phyloP scores from a whole-genome alignment of 2,888 invertebrate genomes.

The Cataglyphis livida region DNA sequence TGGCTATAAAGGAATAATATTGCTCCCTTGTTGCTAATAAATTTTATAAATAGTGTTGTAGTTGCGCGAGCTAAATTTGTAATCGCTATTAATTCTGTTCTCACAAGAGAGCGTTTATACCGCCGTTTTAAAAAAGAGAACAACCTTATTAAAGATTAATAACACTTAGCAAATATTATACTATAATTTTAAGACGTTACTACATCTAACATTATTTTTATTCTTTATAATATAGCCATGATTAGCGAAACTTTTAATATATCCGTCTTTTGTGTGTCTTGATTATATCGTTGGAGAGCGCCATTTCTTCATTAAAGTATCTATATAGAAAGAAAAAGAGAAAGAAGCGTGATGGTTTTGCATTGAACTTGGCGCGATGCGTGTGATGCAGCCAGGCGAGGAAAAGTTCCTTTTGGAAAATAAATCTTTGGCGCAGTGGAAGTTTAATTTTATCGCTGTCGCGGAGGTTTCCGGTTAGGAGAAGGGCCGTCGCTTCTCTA shows the following conservation, averaged over 20 bases:
- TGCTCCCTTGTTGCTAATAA: neutral
- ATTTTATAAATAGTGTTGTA: neutral
- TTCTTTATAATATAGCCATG: neutral
- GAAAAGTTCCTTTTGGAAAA: conserved; percentile 64
- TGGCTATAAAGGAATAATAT: conserved; percentile 26
- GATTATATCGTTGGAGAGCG: neutral
- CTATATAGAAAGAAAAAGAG: neutral
- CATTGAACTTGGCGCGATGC: conserved; percentile 54
- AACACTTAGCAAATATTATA: neutral
- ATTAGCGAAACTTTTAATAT: conserved; percentile 32
- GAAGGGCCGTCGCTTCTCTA: conserved; percentile 57
- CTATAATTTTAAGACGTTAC: neutral
- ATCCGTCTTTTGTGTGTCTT: conserved; percentile 2
- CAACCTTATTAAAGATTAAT: neutral
- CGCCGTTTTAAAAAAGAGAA: neutral
- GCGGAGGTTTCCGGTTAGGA: conserved; percentile 59
- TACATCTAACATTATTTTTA: conserved; percentile 6
- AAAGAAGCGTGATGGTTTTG: conserved; percentile 15
- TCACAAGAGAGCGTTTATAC: neutral
- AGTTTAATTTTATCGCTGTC: conserved; percentile 78
- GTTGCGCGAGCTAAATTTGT: conserved; percentile 2
- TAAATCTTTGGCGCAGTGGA: conserved; percentile 71
- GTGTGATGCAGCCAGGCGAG: conserved; percentile 55
- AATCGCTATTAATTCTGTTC: conserved; percentile 8
- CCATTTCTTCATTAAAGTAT: conserved; percentile 40